Conservation (phyloP, 2,888 invertebrate genomes). For the Drosophila atripex region DNA sequence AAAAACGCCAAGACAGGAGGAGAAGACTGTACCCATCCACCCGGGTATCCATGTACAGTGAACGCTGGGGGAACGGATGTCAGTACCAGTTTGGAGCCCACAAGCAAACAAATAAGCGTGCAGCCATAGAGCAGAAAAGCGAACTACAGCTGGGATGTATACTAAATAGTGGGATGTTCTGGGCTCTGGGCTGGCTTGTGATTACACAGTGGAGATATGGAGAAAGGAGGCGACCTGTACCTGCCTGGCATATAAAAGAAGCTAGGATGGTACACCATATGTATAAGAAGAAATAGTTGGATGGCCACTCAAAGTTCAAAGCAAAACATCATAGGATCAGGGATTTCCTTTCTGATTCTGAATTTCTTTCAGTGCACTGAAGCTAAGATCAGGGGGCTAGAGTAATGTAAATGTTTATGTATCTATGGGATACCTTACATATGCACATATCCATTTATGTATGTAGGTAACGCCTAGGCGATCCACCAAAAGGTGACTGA, state of each 20-base stretch:
- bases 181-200: conserved; percentile 53
- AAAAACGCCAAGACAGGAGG: conserved; percentile 50
- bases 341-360: not conserved
- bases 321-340: not conserved
- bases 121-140: conserved; percentile 56
- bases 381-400: conserved; percentile 3
- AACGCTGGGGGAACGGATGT: conserved; percentile 55
- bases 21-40: conserved; percentile 65
- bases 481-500: conserved; percentile 71
- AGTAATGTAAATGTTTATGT: conserved; percentile 70
- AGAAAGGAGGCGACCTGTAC: conserved; percentile 68
- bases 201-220: conserved; percentile 59
- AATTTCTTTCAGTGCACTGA: conserved; percentile 14
- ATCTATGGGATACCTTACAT: conserved; percentile 58
- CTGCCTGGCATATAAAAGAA: conserved; percentile 73
- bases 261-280: conserved; percentile 37
- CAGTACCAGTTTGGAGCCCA: conserved; percentile 74
- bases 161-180: conserved; percentile 6
- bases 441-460: conserved; percentile 27
- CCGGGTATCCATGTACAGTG: conserved; percentile 36
- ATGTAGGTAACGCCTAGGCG: conserved; percentile 46
- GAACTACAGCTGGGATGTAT: conserved; percentile 28
- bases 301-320: not conserved
- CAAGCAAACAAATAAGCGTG: conserved; percentile 76
- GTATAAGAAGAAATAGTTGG: too few species aligned